These are phyloP conservation scores for Pharmacophagus antenor DNA, from an alignment of 2,888 invertebrate species.

Conservation along the genomic window DNA sequence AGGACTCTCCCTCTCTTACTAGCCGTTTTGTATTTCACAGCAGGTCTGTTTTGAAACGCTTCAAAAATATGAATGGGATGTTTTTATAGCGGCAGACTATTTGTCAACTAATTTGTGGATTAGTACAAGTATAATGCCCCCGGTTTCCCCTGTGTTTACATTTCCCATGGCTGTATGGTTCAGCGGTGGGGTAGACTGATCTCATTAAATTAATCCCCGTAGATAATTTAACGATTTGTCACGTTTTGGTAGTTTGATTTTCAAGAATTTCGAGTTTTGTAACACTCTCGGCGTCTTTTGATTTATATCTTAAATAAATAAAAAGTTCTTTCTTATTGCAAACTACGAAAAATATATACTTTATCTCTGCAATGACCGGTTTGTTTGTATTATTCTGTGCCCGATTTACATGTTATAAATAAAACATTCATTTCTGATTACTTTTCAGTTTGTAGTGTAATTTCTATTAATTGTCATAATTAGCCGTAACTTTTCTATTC, in stretches of 20 bases:
- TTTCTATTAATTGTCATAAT: slow-evolving; percentile 32
- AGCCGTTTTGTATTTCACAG: slow-evolving; percentile 5
- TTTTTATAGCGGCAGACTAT: slow-evolving; percentile 43
- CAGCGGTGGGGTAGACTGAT: slow-evolving; percentile 55
- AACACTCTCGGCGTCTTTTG: slow-evolving; percentile 3
- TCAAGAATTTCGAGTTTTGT: slow-evolving; percentile 45
- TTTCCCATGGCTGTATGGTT: slow-evolving; percentile 67
- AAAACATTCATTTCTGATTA: too few relatives aligned
- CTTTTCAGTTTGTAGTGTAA: slow-evolving; percentile 5
- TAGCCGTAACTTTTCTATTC: slow-evolving; percentile 33
- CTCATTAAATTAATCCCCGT: slow-evolving; percentile 72
- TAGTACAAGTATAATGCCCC: slow-evolving; percentile 54
- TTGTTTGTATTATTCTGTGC: too few relatives aligned
- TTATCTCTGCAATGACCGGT: too few relatives aligned
- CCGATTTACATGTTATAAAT: too few relatives aligned
- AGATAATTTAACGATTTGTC: slow-evolving; percentile 68
- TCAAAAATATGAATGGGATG: slow-evolving; percentile 24
- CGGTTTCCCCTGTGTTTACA: slow-evolving; percentile 62
- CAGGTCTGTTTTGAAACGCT: slow-evolving; percentile 19
- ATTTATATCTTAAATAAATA: neutral
- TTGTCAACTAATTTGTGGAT: slow-evolving; percentile 70
- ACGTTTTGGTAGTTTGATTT: slow-evolving; percentile 55
- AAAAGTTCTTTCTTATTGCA: neutral
- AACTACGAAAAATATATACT: too few relatives aligned
- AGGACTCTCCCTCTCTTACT: slow-evolving; percentile 5